Evolutionary conservation across 2,113 vertebrate species (phyloP).

Genomic region (Pardalotus punctatus): DNA sequence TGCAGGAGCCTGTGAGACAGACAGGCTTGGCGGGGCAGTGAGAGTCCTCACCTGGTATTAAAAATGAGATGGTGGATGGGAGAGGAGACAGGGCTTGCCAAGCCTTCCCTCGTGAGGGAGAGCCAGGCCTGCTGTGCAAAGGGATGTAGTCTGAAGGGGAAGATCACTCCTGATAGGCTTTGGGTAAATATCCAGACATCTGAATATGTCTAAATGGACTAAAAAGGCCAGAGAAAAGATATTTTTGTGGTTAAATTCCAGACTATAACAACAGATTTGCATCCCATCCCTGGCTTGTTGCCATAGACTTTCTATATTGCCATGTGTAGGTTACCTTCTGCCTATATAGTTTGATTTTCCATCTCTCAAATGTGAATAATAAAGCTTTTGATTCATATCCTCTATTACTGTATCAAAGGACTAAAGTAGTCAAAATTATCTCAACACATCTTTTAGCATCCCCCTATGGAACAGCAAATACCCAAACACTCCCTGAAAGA

Average conservation of each 20-base stretch:
- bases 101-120: not conserved
- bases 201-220: not conserved
- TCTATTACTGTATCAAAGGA: not conserved
- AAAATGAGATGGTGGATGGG: not conserved
- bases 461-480: not conserved
- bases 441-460: not conserved
- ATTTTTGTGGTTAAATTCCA: not conserved
- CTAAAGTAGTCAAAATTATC: not conserved
- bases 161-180: not conserved
- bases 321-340: fast-evolving
- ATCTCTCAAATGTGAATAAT: not conserved
- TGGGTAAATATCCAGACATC: not conserved
- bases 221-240: not conserved
- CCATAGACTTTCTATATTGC: not conserved
- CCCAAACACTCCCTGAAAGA: not conserved
- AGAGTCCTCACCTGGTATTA: not conserved
- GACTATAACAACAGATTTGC: not conserved
- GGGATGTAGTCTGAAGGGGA: not conserved
- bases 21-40: not conserved
- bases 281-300: not conserved
- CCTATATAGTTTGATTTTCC: not conserved
- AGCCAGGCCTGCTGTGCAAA: not conserved
- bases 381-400: not conserved
- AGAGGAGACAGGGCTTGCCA: not conserved
- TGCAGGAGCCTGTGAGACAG: not conserved